These are phyloP conservation scores for Helogale parvula DNA, from an alignment of 2,113 vertebrate species.

Conservation along the genomic window DNA sequence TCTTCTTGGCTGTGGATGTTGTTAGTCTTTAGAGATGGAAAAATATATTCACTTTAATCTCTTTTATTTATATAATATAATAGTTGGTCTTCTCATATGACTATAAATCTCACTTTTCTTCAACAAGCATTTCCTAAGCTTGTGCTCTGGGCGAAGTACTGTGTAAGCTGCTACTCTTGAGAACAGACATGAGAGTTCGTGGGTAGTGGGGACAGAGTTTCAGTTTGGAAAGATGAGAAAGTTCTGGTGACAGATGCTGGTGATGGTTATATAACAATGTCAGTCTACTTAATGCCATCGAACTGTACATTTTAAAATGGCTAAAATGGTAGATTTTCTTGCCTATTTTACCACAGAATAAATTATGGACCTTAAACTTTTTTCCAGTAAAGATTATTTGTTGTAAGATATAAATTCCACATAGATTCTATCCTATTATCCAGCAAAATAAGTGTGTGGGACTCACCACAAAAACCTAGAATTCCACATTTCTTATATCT, in stretches of 20 bases:
- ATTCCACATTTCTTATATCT: neutral
- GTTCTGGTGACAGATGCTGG: neutral
- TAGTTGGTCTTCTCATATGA: neutral
- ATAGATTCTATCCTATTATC: neutral
- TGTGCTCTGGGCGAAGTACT: neutral
- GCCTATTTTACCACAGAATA: neutral
- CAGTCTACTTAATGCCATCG: neutral
- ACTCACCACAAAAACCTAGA: neutral
- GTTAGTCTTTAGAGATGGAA: slow-evolving; percentile 19
- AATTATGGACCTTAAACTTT: neutral
- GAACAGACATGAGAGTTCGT: neutral
- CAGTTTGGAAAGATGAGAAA: neutral
- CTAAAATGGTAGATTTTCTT: neutral
- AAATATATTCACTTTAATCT: slow-evolving; percentile 47
- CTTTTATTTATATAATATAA: slow-evolving; percentile 31
- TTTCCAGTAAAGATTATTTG: slow-evolving; percentile 4
- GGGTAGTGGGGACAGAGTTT: neutral
- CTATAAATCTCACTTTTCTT: slow-evolving; percentile 28
- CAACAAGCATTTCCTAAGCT: neutral
- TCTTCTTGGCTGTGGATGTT: slow-evolving; percentile 5
- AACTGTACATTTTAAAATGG: neutral
- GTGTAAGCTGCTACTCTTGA: neutral
- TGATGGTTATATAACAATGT: no score
- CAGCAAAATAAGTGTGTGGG: neutral
- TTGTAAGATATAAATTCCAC: neutral